Evolutionary conservation across 2,113 vertebrate genomes (phyloP).

Genomic region (Onychostoma macrolepis): DNA sequence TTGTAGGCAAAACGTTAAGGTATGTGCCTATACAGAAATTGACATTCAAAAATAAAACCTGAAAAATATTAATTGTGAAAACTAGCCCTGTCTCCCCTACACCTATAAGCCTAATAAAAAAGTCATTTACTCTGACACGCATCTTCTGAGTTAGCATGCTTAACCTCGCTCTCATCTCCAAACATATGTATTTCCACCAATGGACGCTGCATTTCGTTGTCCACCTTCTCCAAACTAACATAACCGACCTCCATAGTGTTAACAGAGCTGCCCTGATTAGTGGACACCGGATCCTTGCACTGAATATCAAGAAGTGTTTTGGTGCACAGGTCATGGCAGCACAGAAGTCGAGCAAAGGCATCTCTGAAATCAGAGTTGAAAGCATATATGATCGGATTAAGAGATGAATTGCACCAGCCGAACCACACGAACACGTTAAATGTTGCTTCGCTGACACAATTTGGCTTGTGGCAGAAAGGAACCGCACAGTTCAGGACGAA

Average conservation of each 20-base stretch:
- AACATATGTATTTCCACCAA: constrained; percentile 15
- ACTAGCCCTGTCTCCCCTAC: neutral
- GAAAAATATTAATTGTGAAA: neutral
- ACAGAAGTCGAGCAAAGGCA: constrained; percentile 46
- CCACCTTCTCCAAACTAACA: neutral
- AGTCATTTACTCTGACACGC: neutral
- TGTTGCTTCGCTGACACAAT: constrained; percentile 46
- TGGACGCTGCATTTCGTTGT: constrained; percentile 9
- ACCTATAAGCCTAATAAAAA: neutral
- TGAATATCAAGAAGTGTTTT: neutral
- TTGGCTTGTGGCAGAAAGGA: constrained; percentile 43
- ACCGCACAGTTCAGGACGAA: constrained; percentile 48
- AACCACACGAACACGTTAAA: constrained; percentile 54
- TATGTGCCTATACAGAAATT: neutral
- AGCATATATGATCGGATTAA: constrained; percentile 52
- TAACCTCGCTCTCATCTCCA: neutral
- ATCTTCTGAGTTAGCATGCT: neutral
- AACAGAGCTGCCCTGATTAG: constrained; percentile 21
- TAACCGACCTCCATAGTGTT: constrained; percentile 28
- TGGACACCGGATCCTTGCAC: constrained; percentile 22
- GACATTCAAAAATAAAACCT: neutral
- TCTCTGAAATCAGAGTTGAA: constrained; percentile 51
- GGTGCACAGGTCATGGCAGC: constrained; percentile 27
- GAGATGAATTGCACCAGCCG: constrained; percentile 50
- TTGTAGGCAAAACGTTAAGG: neutral